phyloP scores from a whole-genome alignment of 2,113 vertebrate species.

The Seriola dumerili region DNA sequence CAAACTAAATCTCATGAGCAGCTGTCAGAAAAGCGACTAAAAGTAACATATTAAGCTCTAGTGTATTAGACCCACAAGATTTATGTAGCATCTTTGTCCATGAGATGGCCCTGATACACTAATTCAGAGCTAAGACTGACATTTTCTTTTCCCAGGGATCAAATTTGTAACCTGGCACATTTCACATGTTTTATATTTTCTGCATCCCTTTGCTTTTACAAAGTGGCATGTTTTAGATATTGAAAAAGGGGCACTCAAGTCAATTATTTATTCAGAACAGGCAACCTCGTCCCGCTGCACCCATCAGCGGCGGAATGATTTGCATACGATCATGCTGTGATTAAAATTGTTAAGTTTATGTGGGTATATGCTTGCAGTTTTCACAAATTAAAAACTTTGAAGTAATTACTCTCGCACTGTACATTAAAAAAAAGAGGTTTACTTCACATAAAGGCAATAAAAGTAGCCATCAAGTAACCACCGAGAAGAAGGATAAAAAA shows the following conservation, averaged over 20 bases:
- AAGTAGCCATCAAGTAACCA: neutral
- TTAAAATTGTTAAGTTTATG: conserved; percentile 10
- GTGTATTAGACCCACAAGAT: neutral
- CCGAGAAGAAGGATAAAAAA: neutral
- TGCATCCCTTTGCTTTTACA: neutral
- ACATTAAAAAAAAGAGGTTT: neutral
- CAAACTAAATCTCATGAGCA: neutral
- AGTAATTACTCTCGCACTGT: conserved; percentile 17
- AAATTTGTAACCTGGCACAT: neutral
- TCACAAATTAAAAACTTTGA: conserved; percentile 4
- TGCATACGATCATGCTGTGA: conserved; percentile 25
- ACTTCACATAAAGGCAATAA: conserved; percentile 4
- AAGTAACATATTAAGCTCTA: neutral
- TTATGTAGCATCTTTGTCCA: neutral
- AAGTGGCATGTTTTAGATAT: neutral
- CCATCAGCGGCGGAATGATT: conserved; percentile 35
- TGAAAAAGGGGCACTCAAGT: conserved; percentile 6
- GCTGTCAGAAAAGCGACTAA: neutral
- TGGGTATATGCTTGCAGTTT: conserved; percentile 8
- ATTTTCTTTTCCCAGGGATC: neutral
- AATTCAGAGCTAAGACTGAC: neutral
- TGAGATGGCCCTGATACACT: neutral
- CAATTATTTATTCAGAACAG: conserved; percentile 31
- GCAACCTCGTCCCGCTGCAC: neutral
- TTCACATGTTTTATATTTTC: neutral